Base-by-base conservation (phyloP, 2,888 invertebrate genomes). In the Eugnorisma glareosa region DNA sequence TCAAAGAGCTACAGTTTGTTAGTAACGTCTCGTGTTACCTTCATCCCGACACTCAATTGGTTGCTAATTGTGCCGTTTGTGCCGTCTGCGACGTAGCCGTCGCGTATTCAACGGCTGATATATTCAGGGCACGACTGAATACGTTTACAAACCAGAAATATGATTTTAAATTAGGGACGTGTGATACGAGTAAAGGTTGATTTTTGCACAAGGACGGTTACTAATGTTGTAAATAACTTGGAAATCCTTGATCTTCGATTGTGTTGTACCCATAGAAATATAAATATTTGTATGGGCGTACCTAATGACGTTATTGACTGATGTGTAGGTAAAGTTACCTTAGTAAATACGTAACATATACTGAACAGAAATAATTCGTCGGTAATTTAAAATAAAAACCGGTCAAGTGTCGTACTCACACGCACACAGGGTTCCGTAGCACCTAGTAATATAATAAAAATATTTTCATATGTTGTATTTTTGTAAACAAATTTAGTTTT, bases 41-140 rank as follows among this genome's bases (percentile, higher is more conserved):
- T 45, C 76, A 73, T 66, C 67, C 64, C 76, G 72, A 21, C 72
- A 54, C 68, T 72, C 77, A 77, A 85, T 85, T 83, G 74, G 40
- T 37, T 31, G 59, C 69, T 82, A 82, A 77, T 85, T 85, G 59
- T 69, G 54, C 35, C 64, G 51, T 35, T 35, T 43, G 24, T 35
- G 24, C 11, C 64, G 40, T 21, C 15, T 40, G 76, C 21, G 51
- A 28, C 57, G 54, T 1, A 54, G 13, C 35, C 8, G 45, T 21
- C 61, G 57, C 21, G 45, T 21, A 54, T n/a, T 59, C 68, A 21
- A 45, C 54, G 11, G 21, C 45, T 43, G 18, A 51, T 64, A 40
- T 77, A 76, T 76, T 70, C 82, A 66, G 64, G 59, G 21, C 83
- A 72, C 57, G 64, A 15, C 24, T 68, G 35, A 67, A 75, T 68